Evolutionary conservation across 2,113 vertebrate genomes (phyloP), one percentile per base, ranked within the genome.

Genomic region (Apistogramma diplotaenia): DNA sequence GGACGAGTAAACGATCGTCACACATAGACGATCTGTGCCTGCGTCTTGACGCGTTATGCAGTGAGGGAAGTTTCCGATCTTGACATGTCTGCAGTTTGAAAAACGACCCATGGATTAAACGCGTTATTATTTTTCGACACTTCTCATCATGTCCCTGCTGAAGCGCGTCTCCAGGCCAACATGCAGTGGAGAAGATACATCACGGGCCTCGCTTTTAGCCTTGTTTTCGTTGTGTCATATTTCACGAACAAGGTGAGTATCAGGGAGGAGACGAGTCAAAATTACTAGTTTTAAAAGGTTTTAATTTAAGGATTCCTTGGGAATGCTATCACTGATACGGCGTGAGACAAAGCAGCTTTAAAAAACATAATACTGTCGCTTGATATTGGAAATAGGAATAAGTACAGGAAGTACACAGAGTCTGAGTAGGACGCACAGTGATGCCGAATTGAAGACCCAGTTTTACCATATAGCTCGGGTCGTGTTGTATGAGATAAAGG

Each of bases 171-270:
- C 81, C 56, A n/a, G 65, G 6, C 59, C 88, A 89, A 60, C 65
- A 95, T 95, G 94, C 90, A 89, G 83, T 93, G 93, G 87, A 92
- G 82, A 21, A 82, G 84, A 83, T 83, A 88, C 67, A 0, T 85
- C 18, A 31, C 51, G 18, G 93, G 93, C 10, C 58, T 93, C n/a
- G 62, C 89, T 3, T 96, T 96, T 29, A 92, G 87, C 74, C 25
- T 84, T 13, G 62, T 94, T 62, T 96, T 94, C 43, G 89, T 95
- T 21, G 80, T 88, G 6, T 94, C 93, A 10, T 93, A 91, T 91
- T 95, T 95, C 89, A 94, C 94, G 2, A 96, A 96, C 65, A 96
- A 96, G 95, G 95, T 96, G 79, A 82, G 90, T 56, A 54, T 8
- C 53, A 3, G 40, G 5, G 43, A 29, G 40, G 16, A 49, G 27